Percentiles rank a stretch among this genome's conserved stretches.
Evolutionary conservation across 2,113 vertebrate species (phyloP).

Genomic region (Catagonus wagneri): DNA sequence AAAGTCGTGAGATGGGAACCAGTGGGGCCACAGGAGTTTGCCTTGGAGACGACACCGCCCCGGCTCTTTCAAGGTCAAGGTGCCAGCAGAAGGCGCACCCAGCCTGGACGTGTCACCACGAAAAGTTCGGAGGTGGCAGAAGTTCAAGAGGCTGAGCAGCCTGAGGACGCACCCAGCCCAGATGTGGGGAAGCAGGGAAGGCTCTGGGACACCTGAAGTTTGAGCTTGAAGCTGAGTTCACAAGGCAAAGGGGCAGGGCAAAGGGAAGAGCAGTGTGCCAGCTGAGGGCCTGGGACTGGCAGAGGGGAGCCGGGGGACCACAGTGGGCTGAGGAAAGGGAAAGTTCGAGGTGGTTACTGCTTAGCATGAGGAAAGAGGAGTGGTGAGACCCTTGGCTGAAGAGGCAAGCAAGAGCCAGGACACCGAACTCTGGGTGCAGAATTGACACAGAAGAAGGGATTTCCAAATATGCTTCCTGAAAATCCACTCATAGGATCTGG

Average conservation of each 20-base stretch:
- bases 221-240: not conserved
- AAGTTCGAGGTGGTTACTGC: not conserved
- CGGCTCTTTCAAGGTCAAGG: fast-evolving
- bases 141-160: not conserved
- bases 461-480: not conserved
- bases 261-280: fast-evolving
- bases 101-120: fast-evolving
- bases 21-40: not conserved
- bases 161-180: not conserved
- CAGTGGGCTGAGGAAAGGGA: fast-evolving
- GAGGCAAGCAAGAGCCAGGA: not conserved
- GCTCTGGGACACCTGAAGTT: not conserved
- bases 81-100: not conserved
- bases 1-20: not conserved
- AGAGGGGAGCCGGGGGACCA: no score
- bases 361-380: no score
- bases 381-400: not conserved
- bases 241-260: not conserved
- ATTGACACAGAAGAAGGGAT: not conserved
- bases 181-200: fast-evolving
- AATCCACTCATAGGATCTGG: not conserved
- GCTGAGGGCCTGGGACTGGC: not conserved
- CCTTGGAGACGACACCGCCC: not conserved
- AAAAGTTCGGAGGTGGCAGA: not conserved
- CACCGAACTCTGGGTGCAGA: not conserved